A percentile compares a stretch with the other conserved stretches of the same genome.
Conservation (phyloP, 35 echinoderm and acorn worm genomes). For the Stichopus chloronotus region DNA sequence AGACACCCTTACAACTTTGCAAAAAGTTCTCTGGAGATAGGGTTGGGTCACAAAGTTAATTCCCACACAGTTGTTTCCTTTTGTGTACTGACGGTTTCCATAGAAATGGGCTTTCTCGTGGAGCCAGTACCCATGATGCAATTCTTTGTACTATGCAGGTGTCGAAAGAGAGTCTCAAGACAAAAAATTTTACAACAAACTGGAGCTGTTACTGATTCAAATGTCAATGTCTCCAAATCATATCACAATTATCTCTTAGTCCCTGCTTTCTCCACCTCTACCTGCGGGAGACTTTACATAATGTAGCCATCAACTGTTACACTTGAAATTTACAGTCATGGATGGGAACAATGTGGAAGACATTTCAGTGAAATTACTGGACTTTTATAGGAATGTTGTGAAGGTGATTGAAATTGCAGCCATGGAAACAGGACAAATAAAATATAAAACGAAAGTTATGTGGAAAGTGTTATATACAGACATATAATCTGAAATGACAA, state of each 20-base stretch:
- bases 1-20: not conserved
- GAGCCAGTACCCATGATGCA: too few species aligned
- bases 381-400: conserved; percentile 16
- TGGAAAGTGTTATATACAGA: not conserved
- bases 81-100: conserved; percentile 40
- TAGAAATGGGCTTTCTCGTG: not conserved
- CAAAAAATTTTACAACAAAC: not conserved
- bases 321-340: not conserved
- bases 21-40: not conserved
- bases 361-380: not conserved
- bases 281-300: not conserved
- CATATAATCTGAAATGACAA: too few species aligned
- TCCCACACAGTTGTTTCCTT: conserved; percentile 24
- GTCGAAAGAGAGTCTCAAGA: not conserved
- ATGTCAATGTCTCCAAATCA: too few species aligned
- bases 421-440: conserved; percentile 5
- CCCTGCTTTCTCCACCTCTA: not conserved
- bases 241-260: not conserved
- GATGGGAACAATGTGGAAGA: not conserved
- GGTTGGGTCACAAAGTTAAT: conserved; percentile 20
- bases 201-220: too few species aligned
- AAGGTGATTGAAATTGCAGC: not conserved
- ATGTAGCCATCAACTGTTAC: not conserved
- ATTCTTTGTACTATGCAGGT: not conserved
- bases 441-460: not conserved